Conservation (phyloP, 2,888 invertebrate species). For the Marronus borbonicus region DNA sequence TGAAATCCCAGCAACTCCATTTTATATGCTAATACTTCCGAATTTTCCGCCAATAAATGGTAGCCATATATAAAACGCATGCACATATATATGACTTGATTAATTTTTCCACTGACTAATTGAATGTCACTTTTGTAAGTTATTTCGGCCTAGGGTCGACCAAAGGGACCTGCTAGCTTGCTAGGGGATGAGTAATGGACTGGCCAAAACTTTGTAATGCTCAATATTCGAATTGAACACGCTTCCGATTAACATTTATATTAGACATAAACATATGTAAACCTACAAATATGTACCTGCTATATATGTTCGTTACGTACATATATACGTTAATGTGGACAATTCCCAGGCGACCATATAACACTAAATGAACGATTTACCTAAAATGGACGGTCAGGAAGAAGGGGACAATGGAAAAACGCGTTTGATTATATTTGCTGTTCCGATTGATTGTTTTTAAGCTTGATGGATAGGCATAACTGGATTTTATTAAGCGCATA, state of each 20-base stretch:
- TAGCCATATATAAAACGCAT: too few relatives aligned
- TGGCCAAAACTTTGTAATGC: not conserved
- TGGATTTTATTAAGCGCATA: too few relatives aligned
- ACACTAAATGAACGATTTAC: not conserved
- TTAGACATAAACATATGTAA: not conserved
- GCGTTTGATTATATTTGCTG: too few relatives aligned
- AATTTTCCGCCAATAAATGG: too few relatives aligned
- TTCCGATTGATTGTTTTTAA: too few relatives aligned
- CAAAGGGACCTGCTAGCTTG: not conserved
- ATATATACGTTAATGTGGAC: too few relatives aligned
- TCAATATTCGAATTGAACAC: not conserved
- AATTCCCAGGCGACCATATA: not conserved
- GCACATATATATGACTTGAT: too few relatives aligned
- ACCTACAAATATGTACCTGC: too few relatives aligned
- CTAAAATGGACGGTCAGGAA: not conserved
- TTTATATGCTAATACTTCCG: too few relatives aligned
- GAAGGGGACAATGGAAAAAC: too few relatives aligned
- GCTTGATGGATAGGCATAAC: too few relatives aligned
- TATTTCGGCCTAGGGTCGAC: not conserved
- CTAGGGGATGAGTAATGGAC: not conserved
- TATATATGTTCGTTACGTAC: not conserved
- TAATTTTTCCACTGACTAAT: not conserved
- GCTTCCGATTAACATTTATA: constrained; percentile 8
- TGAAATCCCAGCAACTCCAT: too few relatives aligned
- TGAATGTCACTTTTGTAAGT: not conserved